phyloP scores from a whole-genome alignment of 2,888 invertebrate species.

The Galeruca laticollis region DNA sequence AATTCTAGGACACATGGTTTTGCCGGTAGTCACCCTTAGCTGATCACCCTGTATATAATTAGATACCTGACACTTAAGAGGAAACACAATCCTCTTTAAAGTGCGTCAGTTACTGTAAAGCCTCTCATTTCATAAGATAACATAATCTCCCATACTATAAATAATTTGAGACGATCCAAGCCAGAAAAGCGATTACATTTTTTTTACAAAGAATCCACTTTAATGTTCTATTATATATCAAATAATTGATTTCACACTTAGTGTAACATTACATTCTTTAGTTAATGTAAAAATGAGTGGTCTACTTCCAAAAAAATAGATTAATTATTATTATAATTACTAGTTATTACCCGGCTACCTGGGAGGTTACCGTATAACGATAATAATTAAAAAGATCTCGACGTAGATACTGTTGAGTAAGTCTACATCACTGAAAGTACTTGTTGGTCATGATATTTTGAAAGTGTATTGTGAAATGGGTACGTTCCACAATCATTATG shows the following conservation, averaged over 20 bases:
- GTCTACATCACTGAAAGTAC: background rate
- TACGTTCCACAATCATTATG: background rate
- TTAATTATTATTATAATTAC: constrained; percentile 26
- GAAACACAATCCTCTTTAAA: too few relatives aligned
- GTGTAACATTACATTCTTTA: constrained; percentile 20
- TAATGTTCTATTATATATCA: constrained; percentile 13
- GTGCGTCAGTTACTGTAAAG: too few relatives aligned
- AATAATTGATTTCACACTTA: constrained; percentile 25
- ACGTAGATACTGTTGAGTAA: constrained; percentile 8
- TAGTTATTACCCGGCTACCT: constrained; percentile 23
- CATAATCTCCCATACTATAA: background rate
- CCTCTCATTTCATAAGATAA: too few relatives aligned
- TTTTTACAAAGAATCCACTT: constrained; percentile 4
- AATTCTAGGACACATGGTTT: too few relatives aligned
- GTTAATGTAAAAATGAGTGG: constrained; percentile 29
- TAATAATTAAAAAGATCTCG: constrained; percentile 27
- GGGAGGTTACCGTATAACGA: constrained; percentile 19
- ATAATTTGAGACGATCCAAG: background rate
- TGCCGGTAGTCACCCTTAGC: too few relatives aligned
- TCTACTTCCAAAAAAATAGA: constrained; percentile 22
- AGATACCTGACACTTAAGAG: too few relatives aligned
- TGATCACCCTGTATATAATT: too few relatives aligned
- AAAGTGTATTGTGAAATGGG: constrained; percentile 2
- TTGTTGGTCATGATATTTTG: constrained; percentile 15
- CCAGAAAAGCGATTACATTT: constrained; percentile 14